Percentiles rank a stretch among this genome's conserved stretches.
Conservation (phyloP, 2,888 invertebrate genomes). For the Andrena marginata region DNA sequence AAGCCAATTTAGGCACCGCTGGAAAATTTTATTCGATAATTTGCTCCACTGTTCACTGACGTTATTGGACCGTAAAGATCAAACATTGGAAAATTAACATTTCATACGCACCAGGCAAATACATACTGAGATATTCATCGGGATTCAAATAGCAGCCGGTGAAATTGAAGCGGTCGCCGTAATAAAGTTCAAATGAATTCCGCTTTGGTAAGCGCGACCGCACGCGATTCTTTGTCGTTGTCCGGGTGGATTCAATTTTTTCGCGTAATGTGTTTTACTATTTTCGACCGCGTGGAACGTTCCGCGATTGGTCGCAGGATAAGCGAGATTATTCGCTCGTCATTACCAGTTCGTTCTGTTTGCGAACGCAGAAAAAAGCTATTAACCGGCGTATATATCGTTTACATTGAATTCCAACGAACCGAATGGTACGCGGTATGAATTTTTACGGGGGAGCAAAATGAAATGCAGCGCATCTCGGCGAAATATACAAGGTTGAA, state of each 20-base stretch:
- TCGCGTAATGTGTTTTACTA: background rate
- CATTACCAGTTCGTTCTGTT: background rate
- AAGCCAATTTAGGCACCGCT: background rate
- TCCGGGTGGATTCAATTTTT: conserved; percentile 4
- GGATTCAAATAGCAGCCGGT: background rate
- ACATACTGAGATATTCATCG: background rate
- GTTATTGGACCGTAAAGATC: background rate
- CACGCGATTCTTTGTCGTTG: background rate
- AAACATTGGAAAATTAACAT: background rate
- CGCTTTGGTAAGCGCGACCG: background rate
- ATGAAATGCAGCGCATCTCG: background rate
- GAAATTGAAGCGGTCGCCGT: background rate
- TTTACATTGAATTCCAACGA: conserved; percentile 10
- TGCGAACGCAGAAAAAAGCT: background rate
- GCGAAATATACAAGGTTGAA: background rate
- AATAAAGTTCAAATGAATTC: conserved; percentile 13
- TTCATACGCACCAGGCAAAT: background rate
- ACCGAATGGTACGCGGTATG: background rate
- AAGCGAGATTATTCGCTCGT: background rate
- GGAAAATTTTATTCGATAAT: background rate
- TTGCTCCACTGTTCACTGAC: background rate
- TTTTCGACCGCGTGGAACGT: conserved; percentile 4
- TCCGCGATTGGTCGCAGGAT: conserved; percentile 1
- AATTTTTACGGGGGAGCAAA: background rate
- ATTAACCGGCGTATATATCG: background rate